Percentiles rank a stretch among this genome's conserved stretches.
Conservation (phyloP, 2,113 vertebrate species). For the Podarcis muralis region DNA sequence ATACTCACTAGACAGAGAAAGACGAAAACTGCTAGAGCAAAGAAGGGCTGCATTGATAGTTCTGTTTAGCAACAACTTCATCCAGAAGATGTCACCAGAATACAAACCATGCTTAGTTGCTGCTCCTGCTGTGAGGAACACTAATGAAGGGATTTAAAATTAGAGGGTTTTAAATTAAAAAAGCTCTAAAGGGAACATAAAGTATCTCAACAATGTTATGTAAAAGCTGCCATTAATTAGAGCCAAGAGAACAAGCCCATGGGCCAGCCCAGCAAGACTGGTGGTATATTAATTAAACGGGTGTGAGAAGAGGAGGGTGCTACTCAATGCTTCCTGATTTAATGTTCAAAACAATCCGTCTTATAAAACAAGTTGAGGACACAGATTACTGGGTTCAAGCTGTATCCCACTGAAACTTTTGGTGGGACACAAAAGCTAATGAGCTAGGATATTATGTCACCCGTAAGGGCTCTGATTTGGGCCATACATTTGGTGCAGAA, state of each 20-base stretch:
- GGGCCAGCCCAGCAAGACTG: not conserved
- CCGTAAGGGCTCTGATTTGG: not conserved
- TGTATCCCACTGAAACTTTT: not conserved
- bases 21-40: not conserved
- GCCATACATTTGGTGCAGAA: not conserved
- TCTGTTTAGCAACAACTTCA: conserved; percentile 38
- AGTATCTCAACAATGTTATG: not conserved
- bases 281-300: not conserved
- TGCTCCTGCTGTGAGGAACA: not conserved
- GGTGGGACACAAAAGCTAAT: no score
- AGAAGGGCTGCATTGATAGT: not conserved
- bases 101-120: conserved; percentile 43
- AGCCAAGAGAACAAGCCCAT: not conserved
- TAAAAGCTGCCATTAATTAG: conserved; percentile 5
- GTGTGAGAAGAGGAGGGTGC: not conserved
- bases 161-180: not conserved
- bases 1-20: not conserved
- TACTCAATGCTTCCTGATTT: not conserved
- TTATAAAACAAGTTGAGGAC: not conserved
- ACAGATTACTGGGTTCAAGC: not conserved
- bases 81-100: conserved; percentile 74
- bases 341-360: not conserved
- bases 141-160: not conserved
- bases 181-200: conserved; percentile 19
- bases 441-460: no score